A percentile compares a stretch with the other conserved stretches of the same genome.
These are phyloP conservation scores for Serripes groenlandicus DNA, from an alignment of 2,888 invertebrate species.

Conservation along the genomic window DNA sequence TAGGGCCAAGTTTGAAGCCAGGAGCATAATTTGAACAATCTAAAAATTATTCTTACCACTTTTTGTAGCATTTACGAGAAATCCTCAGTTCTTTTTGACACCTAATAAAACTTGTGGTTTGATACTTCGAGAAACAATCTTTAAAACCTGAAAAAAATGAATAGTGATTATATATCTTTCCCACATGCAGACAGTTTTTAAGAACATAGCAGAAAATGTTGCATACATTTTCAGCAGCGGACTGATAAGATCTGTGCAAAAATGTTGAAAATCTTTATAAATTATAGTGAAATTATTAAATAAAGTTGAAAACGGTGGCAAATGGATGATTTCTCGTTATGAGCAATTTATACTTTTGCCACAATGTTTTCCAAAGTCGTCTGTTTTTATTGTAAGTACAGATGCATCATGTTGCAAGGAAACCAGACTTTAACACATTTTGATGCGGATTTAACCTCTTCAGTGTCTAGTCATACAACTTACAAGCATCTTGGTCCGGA, in stretches of 20 bases:
- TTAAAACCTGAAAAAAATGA: constrained; percentile 87
- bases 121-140: constrained; percentile 91
- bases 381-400: too few relatives aligned
- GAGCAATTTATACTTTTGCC: not conserved
- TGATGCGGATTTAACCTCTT: not conserved
- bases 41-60: constrained; percentile 12
- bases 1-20: not conserved
- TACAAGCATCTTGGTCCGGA: too few relatives aligned
- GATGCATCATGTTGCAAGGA: too few relatives aligned
- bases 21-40: not conserved
- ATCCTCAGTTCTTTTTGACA: constrained; percentile 91
- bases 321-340: not conserved
- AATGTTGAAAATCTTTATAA: not conserved
- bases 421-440: not conserved
- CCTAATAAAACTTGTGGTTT: constrained; percentile 91
- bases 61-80: constrained; percentile 84
- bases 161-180: not conserved
- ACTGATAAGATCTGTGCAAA: not conserved
- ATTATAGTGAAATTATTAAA: not conserved
- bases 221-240: not conserved
- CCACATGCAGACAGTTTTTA: not conserved
- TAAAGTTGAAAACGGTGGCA: not conserved
- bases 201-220: not conserved
- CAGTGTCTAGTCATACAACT: too few relatives aligned
- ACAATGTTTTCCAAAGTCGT: constrained; percentile 1